Base-by-base conservation (phyloP, 2,113 vertebrate genomes). In the Scomber japonicus region DNA sequence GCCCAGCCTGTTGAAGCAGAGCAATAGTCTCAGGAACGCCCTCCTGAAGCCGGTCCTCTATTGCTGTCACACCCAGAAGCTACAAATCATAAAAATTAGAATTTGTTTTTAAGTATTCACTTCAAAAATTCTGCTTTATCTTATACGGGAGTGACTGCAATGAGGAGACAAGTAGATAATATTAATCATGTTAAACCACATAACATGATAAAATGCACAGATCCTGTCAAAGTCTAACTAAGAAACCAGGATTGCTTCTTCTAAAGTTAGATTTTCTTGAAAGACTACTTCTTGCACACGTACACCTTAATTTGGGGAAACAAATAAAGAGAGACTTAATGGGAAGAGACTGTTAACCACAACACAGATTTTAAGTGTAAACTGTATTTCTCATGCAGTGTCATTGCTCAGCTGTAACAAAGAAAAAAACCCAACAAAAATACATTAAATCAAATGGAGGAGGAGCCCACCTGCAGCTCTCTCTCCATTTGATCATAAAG, bases 51-150 rank as follows among this genome's bases (percentile, higher is more conserved):
- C 91, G 96, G 90, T 99, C 98, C 89, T 99, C 97, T 0, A 99
- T 97, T 67, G 96, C 98, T 0, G 97, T 99, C 84, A 94, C 96
- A 11, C 98, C 98, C 6, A 99, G 91, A 60, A 99, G 94, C 98
- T 99, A 83, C 4, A 51, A 68, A 67, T 67, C 15, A 62, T 19
- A 3, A 35, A 48, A 19, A 2, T 62, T 16, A 46, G 27, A 10
- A 59, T 35, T 59, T 13, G 11, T 19, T 55, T 76, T 68, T 21
- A 2, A 49, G 11, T n/a, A 63, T 62, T 21, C 11, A 11, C 24
- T 14, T n/a, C 16, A 59, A 2, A 19, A 71, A 51, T 51, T 30
- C 68, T 0, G 31, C 8, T 46, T 59, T 21, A 45, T 24, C 9
- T 14, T 3, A 68, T 1, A n/a, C 15, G 48, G 16, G 49, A 27